Base-by-base conservation (phyloP, 2,113 vertebrate genomes). In the Clupea harengus region DNA sequence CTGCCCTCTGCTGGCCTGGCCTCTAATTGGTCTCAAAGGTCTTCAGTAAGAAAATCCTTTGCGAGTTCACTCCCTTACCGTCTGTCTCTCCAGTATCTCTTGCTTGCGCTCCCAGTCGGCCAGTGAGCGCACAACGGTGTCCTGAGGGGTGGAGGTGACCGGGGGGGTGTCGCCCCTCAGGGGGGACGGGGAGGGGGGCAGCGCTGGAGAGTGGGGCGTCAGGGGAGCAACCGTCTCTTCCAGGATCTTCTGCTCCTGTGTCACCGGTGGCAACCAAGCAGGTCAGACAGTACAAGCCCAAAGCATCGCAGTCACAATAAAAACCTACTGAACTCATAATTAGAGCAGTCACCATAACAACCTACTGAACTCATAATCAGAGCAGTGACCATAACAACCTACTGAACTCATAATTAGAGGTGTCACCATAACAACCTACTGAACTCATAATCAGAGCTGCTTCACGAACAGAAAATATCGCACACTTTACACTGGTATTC, bases 171-270 rank as follows among this genome's bases (percentile, higher is more conserved):
- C 96, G 52, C 94, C 94, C 84, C 94, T 94, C 88, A 91, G 90
- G 86, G 96, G 95, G 83, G 97, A 94, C 78, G 96, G 86, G 75
- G 91, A 82, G 50, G 90, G 83, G 0, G 82, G 75, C 9, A 15
- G 28, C 9, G 64, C 49, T 20, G 93, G 92, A 75, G 93, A 92
- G 57, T 28, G 93, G 5, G 92, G 96, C 85, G 93, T 95, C 87
- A 99, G 96, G 1, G 97, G 96, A 25, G 97, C 93, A 87, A 98
- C 94, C 0, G 97, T 99, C 91, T 99, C 97, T 90, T 99, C 96
- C 90, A 99, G 96, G 88, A 99, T 99, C 92, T 96, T 96, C 0
- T 95, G 96, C 86, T 99, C 98, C 98, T 99, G 88, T 99, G 88
- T 81, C 87, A 28, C 20, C 67, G 88, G 86, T 25, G 91, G 89